These are phyloP conservation scores for Arnoldichthys spilopterus DNA, from an alignment of 2,797 vertebrate species.

Conservation along the genomic window DNA sequence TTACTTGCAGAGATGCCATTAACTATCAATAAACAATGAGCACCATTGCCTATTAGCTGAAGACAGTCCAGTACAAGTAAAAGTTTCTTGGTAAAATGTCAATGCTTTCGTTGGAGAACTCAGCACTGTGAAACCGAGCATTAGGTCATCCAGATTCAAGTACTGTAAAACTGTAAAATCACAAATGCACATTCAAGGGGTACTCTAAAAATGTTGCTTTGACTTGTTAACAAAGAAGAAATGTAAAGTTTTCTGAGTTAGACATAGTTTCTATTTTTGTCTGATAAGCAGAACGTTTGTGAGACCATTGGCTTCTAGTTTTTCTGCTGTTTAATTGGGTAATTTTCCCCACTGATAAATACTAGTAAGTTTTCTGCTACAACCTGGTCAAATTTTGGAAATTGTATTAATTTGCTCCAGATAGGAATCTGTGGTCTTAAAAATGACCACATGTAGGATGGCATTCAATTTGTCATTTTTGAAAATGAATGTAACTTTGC, in stretches of 20 bases:
- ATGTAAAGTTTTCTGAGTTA: background rate
- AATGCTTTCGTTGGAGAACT: slow-evolving; percentile 37
- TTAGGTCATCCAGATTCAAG: slow-evolving; percentile 19
- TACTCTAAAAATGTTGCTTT: background rate
- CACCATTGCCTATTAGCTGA: slow-evolving; percentile 29
- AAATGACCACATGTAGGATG: too few relatives aligned
- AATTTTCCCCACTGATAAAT: too few relatives aligned
- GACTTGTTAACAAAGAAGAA: too few relatives aligned
- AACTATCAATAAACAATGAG: slow-evolving; percentile 74
- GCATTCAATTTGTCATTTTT: background rate
- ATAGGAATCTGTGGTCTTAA: too few relatives aligned
- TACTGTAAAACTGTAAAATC: slow-evolving; percentile 10
- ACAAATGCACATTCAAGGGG: background rate
- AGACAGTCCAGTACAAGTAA: slow-evolving; percentile 26
- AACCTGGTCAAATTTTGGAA: too few relatives aligned
- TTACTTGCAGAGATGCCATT: slow-evolving; percentile 75
- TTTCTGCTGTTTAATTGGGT: too few relatives aligned
- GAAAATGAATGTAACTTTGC: slow-evolving; percentile 2
- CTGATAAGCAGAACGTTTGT: background rate
- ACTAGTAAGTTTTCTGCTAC: too few relatives aligned
- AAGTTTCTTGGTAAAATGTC: slow-evolving; percentile 25
- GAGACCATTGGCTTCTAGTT: too few relatives aligned
- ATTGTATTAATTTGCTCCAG: too few relatives aligned
- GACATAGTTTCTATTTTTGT: background rate
- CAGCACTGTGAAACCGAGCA: slow-evolving; percentile 11